A percentile compares a stretch with the other conserved stretches of the same genome.
Conservation (phyloP, 1,140 invertebrate species). For the Magallana gigas region DNA sequence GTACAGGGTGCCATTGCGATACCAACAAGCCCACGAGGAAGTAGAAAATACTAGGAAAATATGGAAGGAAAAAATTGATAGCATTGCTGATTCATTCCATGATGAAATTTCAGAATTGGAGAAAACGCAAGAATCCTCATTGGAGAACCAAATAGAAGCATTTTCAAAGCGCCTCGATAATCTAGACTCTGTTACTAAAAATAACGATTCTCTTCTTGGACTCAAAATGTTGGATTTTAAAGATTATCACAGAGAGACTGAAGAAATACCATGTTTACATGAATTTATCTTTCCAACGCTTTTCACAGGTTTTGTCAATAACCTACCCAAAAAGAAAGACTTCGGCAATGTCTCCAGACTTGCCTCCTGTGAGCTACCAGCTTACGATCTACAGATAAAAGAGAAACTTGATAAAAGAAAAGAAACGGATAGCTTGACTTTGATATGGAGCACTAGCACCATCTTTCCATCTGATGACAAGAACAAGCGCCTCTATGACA, state of each 20-base stretch:
- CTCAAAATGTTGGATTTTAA: background rate
- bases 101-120: background rate
- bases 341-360: background rate
- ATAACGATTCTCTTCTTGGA: background rate
- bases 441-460: background rate
- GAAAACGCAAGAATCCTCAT: background rate
- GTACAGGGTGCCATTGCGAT: background rate
- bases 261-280: no score
- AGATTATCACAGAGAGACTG: background rate
- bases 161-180: background rate
- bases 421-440: background rate
- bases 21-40: background rate
- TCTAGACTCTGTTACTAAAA: background rate
- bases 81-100: background rate
- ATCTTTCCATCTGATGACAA: background rate
- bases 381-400: background rate
- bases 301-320: no score
- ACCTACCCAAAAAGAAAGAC: background rate
- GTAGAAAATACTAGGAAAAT: background rate
- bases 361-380: background rate
- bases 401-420: background rate
- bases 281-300: no score
- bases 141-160: background rate
- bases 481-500: background rate
- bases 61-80: slow-evolving; percentile 6